A percentile compares a stretch with the other conserved stretches of the same genome.
Conservation (phyloP, 2,888 invertebrate genomes). For the Alloplasta piceator region DNA sequence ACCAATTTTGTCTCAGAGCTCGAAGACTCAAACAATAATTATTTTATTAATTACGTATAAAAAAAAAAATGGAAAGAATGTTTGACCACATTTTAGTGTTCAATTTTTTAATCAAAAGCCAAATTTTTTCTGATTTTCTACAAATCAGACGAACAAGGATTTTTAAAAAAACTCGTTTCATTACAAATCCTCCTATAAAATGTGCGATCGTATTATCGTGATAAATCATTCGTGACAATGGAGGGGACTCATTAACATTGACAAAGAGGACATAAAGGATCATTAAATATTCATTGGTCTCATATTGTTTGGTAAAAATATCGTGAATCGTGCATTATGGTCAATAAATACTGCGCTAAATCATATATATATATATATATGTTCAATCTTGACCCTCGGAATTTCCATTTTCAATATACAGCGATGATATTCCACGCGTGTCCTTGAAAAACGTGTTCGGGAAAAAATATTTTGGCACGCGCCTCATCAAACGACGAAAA, state of each 20-base stretch:
- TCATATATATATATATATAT: no score
- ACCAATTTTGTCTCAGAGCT: no score
- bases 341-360: conserved; percentile 55
- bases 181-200: no score
- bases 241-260: conserved; percentile 17
- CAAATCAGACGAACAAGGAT: no score
- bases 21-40: no score
- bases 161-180: no score
- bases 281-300: conserved; percentile 51
- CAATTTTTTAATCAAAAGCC: no score
- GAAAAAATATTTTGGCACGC: conserved; percentile 71
- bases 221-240: conserved; percentile 28
- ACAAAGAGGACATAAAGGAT: conserved; percentile 38
- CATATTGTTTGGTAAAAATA: conserved; percentile 32
- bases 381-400: conserved; percentile 52
- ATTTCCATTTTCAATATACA: conserved; percentile 21
- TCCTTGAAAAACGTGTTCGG: conserved; percentile 7
- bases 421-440: neutral
- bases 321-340: conserved; percentile 32
- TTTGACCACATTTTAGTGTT: no score
- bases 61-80: no score
- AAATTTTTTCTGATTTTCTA: no score
- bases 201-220: conserved; percentile 8
- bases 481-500: conserved; percentile 58
- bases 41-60: no score